phyloP scores from a whole-genome alignment of 2,797 vertebrate species.

The Calcarius lapponicus region DNA sequence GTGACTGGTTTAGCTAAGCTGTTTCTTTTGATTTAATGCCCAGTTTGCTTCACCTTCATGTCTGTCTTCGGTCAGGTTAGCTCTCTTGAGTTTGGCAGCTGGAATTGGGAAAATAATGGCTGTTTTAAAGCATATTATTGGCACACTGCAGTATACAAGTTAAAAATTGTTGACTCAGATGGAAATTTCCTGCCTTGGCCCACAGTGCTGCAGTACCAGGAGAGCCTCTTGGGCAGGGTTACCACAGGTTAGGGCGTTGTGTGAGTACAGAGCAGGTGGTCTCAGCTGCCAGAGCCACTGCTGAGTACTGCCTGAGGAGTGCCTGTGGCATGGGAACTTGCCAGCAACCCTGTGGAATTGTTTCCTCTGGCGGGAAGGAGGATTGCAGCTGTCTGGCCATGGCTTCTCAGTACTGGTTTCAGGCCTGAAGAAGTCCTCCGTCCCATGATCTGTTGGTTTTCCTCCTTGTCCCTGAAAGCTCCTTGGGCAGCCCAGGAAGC shows the following conservation, averaged over 20 bases:
- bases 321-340: neutral
- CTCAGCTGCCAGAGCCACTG: neutral
- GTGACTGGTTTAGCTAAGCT: neutral
- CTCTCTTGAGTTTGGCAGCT: neutral
- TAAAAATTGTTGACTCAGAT: neutral
- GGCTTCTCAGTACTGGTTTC: neutral
- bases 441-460: neutral
- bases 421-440: neutral
- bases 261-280: neutral
- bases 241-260: rapidly evolving
- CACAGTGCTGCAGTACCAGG: neutral
- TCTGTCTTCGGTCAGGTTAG: neutral
- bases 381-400: neutral
- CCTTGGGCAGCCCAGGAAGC: neutral
- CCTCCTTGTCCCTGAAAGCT: neutral
- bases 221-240: neutral
- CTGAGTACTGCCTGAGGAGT: neutral
- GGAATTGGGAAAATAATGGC: neutral
- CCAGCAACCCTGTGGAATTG: rapidly evolving
- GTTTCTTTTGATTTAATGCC: neutral
- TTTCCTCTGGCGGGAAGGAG: neutral
- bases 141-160: neutral
- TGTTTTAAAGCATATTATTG: neutral
- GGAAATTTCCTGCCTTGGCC: neutral
- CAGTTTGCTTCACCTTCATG: neutral